These are phyloP conservation scores for Metacarcinus magister DNA, from an alignment of 2,888 invertebrate genomes.

Conservation along the genomic window DNA sequence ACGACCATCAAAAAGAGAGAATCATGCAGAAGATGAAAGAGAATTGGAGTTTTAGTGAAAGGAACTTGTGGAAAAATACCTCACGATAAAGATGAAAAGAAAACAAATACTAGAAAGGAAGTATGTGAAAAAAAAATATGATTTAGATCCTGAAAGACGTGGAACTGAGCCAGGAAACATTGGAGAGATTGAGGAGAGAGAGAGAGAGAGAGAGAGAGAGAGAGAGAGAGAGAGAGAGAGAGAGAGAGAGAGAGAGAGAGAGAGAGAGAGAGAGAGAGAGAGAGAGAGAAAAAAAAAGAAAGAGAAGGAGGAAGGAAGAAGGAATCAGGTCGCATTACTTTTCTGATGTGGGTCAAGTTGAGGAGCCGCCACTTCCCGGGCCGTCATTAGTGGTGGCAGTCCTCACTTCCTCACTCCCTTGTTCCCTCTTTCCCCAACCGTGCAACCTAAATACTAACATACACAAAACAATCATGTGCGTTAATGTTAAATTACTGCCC, in stretches of 20 bases:
- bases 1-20: too few relatives aligned
- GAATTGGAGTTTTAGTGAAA: too few relatives aligned
- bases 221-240: not conserved
- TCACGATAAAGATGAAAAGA: too few relatives aligned
- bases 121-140: too few relatives aligned
- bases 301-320: not conserved
- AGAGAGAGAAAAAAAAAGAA: not conserved
- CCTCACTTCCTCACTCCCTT: not conserved
- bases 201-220: not conserved
- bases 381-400: not conserved
- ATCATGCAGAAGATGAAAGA: too few relatives aligned
- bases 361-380: not conserved
- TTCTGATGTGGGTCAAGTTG: slow-evolving; percentile 21
- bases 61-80: too few relatives aligned
- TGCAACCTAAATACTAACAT: not conserved
- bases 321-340: slow-evolving; percentile 28
- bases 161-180: too few relatives aligned
- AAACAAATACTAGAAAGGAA: too few relatives aligned
- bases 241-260: not conserved
- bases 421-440: not conserved
- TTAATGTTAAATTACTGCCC: too few relatives aligned
- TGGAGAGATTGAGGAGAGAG: too few relatives aligned
- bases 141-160: too few relatives aligned
- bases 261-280: slow-evolving; percentile 23
- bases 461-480: too few relatives aligned